Evolutionary conservation across 35 echinoderm and acorn worm species (phyloP), one percentile per base, ranked within the genome.

Genomic region (Lytechinus variegatus): DNA sequence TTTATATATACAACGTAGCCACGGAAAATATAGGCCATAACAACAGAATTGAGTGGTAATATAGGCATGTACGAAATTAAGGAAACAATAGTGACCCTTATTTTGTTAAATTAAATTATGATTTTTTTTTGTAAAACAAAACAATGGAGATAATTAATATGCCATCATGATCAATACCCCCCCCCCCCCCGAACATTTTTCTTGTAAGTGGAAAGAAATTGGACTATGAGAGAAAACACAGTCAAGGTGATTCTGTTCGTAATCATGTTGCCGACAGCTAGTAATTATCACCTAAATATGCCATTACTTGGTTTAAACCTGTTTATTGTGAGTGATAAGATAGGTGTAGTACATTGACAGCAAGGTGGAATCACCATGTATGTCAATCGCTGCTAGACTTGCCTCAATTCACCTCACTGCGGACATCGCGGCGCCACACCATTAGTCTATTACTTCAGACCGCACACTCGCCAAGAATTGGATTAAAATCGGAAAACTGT

Each of bases 271-370:
- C 21, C 19, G n/a, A 4, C 66, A n/a, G 66, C 66, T 19, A 79
- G n/a, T 24, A 79, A 79, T 79, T 27, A 79, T 19, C 66, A 79
- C 66, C 66, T 79, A n/a, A 79, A 79, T 79, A 79, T 79, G 66
- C 66, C 14, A 79, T 79, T 79, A 79, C n/a, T 24, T 79, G 66
- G 21, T 79, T 79, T 79, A 79, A n/a, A 79, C 16, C 66, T 79
- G 66, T 79, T 79, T 79, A 79, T 79, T 79, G 66, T 79, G 66
- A 79, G 66, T 24, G 66, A 79, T 79, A 79, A 79, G 66, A 79
- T 79, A 79, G 19, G 66, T 79, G 66, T 19, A 79, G 66, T 79
- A 79, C 66, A 79, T 0, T 79, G 66, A 79, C 66, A 79, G 14
- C 19, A 79, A 79, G 66, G 66, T 79, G 12, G 66, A 7, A 79